Percentiles rank a stretch among this genome's conserved stretches.
Conservation (phyloP, 2,113 vertebrate species). For the Tauraco erythrolophus region DNA sequence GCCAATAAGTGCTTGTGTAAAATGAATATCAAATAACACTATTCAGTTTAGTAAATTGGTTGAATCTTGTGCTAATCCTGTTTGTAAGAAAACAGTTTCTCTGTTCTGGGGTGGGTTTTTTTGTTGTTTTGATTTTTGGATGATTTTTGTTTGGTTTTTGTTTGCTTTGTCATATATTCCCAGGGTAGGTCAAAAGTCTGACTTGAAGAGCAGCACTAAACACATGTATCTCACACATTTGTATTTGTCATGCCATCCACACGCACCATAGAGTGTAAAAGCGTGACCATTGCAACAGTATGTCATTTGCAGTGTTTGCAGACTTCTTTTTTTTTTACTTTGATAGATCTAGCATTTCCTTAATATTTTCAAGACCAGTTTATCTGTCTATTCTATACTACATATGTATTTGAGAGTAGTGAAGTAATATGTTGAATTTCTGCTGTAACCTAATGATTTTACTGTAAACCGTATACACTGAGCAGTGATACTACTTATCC, state of each 20-base stretch:
- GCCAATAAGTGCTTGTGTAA: neutral
- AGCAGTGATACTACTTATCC: neutral
- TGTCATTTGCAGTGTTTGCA: neutral
- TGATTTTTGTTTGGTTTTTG: neutral
- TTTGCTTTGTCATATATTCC: neutral
- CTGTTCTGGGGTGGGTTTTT: neutral
- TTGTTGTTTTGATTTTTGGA: neutral
- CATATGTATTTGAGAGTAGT: constrained; percentile 12
- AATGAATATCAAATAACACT: neutral
- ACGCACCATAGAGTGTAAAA: neutral
- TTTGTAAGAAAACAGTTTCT: neutral
- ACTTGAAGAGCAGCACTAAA: constrained; percentile 40
- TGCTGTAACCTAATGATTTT: constrained; percentile 12
- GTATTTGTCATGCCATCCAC: neutral
- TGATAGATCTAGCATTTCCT: neutral
- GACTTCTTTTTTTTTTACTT: neutral
- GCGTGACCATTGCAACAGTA: neutral
- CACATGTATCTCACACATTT: constrained; percentile 18
- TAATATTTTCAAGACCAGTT: constrained; percentile 18
- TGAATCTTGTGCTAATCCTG: neutral
- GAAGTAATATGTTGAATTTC: constrained; percentile 23
- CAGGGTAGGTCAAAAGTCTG: neutral
- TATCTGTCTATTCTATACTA: constrained; percentile 35
- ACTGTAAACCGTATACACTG: neutral
- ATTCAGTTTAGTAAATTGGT: neutral